Percentiles rank a stretch among this genome's conserved stretches.
Evolutionary conservation across 1,140 invertebrate species (phyloP).

Genomic region (Lordiphosa collinella): DNA sequence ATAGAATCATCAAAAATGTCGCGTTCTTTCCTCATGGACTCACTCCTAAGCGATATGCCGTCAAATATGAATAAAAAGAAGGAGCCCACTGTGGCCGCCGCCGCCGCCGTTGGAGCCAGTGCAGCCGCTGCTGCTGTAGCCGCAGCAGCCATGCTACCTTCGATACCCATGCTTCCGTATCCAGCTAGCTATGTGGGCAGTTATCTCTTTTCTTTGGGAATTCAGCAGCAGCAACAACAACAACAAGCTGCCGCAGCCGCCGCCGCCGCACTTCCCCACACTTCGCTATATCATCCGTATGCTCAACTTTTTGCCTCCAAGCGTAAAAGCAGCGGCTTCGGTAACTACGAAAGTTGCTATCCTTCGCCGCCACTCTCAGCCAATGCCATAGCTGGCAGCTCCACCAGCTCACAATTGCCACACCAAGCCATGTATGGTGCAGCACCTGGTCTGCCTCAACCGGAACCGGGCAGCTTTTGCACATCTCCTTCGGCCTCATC

Average conservation of each 20-base stretch:
- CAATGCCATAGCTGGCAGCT: constrained; percentile 27
- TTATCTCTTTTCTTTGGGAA: constrained; percentile 83
- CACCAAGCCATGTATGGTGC: constrained; percentile 41
- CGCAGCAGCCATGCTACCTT: constrained; percentile 78
- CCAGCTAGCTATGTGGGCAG: constrained; percentile 83
- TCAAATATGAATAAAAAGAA: constrained; percentile 80
- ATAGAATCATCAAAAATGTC: constrained; percentile 82
- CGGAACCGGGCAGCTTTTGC: constrained; percentile 57
- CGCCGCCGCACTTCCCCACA: constrained; percentile 59
- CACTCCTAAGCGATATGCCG: constrained; percentile 84
- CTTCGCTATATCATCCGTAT: constrained; percentile 66
- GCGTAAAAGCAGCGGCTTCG: constrained; percentile 49
- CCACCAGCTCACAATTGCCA: constrained; percentile 28
- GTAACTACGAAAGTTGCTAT: constrained; percentile 57
- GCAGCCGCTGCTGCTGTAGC: constrained; percentile 77
- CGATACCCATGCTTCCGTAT: constrained; percentile 82
- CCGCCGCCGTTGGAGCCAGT: constrained; percentile 27
- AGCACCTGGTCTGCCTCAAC: constrained; percentile 27
- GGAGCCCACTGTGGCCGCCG: constrained; percentile 63
- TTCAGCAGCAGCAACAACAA: constrained; percentile 83
- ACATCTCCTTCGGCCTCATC: constrained; percentile 72
- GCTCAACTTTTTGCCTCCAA: constrained; percentile 60
- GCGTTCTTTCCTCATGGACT: constrained; percentile 87
- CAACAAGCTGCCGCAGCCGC: constrained; percentile 73
- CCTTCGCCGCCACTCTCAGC: constrained; percentile 79